phyloP scores from a whole-genome alignment of 2,888 invertebrate genomes.

The Vesta saturnalis region DNA sequence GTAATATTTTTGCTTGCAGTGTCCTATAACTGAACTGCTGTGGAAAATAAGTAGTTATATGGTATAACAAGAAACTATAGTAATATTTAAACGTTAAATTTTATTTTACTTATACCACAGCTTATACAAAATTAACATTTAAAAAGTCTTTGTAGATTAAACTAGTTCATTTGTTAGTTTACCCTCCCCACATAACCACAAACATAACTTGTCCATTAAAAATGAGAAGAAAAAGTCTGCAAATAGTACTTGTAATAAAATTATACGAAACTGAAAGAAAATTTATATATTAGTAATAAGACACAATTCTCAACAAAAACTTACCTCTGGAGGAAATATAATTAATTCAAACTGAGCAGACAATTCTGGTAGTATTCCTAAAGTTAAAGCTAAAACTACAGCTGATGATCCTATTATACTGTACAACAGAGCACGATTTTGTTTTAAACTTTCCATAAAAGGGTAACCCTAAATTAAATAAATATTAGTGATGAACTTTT shows the following conservation, averaged over 20 bases:
- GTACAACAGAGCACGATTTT: conserved; percentile 93
- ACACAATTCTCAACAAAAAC: conserved; percentile 51
- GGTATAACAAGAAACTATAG: neutral
- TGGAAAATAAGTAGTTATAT: too few relatives aligned
- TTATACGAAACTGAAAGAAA: conserved; percentile 91
- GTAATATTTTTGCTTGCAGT: too few relatives aligned
- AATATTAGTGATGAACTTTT: neutral
- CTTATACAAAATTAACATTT: conserved; percentile 37
- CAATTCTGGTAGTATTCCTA: conserved; percentile 86
- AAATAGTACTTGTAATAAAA: conserved; percentile 82
- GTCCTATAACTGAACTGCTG: too few relatives aligned
- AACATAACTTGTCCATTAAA: conserved; percentile 83
- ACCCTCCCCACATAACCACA: conserved; percentile 88
- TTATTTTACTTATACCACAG: conserved; percentile 27
- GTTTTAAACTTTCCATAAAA: conserved; percentile 95
- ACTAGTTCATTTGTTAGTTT: conserved; percentile 57
- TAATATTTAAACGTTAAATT: conserved; percentile 9
- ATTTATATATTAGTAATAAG: conserved; percentile 46
- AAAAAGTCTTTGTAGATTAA: conserved; percentile 31
- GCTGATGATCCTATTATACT: conserved; percentile 86
- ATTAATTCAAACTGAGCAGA: conserved; percentile 94
- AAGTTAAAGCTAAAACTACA: conserved; percentile 84
- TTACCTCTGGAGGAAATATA: conserved; percentile 90
- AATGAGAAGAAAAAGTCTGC: conserved; percentile 89
- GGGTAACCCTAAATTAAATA: conserved; percentile 84